These are phyloP conservation scores for Pogonomyrmex barbatus DNA, from an alignment of 1,140 invertebrate species.

Conservation along the genomic window DNA sequence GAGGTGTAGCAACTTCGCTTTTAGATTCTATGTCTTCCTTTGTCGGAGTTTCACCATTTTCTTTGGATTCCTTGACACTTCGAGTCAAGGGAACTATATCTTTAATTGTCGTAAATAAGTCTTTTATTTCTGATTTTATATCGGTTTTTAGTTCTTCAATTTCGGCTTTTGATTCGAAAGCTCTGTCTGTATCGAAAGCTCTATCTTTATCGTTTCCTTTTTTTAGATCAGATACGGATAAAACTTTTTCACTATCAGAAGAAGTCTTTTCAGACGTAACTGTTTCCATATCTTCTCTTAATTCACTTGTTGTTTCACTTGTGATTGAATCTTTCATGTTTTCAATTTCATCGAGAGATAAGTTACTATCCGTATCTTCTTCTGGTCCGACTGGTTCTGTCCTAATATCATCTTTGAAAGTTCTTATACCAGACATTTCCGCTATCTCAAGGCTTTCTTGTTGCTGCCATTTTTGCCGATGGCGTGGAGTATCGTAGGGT, in stretches of 20 bases:
- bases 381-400: not conserved
- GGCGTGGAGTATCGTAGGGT: slow-evolving; percentile 80
- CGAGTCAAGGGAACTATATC: not conserved
- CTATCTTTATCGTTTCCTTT: not conserved
- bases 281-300: not conserved
- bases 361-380: slow-evolving; percentile 69
- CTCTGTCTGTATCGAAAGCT: not conserved
- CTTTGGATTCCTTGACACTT: slow-evolving; percentile 6
- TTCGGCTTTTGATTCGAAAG: not conserved
- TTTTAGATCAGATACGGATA: not conserved
- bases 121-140: slow-evolving; percentile 30
- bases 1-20: not conserved
- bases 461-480: slow-evolving; percentile 66
- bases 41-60: slow-evolving; percentile 15
- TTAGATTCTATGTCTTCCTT: not conserved
- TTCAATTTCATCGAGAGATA: slow-evolving; percentile 27
- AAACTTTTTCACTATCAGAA: not conserved
- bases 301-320: slow-evolving; percentile 2
- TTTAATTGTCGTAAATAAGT: slow-evolving; percentile 26
- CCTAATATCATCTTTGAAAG: slow-evolving; percentile 43
- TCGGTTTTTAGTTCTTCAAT: not conserved
- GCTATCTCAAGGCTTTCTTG: slow-evolving; percentile 39
- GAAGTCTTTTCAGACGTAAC: not conserved
- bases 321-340: slow-evolving; percentile 11
- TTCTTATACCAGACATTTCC: not conserved